A percentile compares a stretch with the other conserved stretches of the same genome.
Evolutionary conservation across 2,888 invertebrate genomes (phyloP).

Genomic region (Cordylochernes scorpioides): DNA sequence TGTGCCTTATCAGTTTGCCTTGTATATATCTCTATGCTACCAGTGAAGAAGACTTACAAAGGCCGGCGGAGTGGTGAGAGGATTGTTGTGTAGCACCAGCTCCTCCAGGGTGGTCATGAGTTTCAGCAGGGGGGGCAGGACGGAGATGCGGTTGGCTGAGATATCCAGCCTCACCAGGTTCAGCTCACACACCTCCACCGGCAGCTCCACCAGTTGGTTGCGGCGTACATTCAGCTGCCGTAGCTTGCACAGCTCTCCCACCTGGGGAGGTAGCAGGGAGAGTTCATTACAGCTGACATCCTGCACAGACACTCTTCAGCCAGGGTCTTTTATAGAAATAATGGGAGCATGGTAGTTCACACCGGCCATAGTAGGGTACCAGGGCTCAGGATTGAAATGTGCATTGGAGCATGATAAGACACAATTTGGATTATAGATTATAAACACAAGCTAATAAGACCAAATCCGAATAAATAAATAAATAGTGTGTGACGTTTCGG

Average conservation of each 20-base stretch:
- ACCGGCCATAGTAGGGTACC: no score
- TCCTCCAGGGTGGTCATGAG: constrained; percentile 58
- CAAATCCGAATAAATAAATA: no score
- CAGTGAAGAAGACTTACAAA: constrained; percentile 38
- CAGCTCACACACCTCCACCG: constrained; percentile 63
- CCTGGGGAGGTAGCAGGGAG: constrained; percentile 54
- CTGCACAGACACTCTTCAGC: constrained; percentile 18
- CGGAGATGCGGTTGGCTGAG: constrained; percentile 64
- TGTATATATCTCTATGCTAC: no score
- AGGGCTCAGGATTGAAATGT: no score
- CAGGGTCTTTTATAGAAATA: no score
- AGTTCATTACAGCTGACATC: constrained; percentile 80
- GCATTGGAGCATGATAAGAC: no score
- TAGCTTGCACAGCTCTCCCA: constrained; percentile 52
- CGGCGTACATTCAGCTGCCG: constrained; percentile 53
- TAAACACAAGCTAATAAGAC: no score
- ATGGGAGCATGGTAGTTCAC: no score
- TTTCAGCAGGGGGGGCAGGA: constrained; percentile 58
- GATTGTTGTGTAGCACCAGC: constrained; percentile 59
- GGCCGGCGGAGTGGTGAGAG: constrained; percentile 67
- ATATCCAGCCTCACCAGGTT: constrained; percentile 58
- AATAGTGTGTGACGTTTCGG: no score
- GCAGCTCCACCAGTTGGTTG: constrained; percentile 61
- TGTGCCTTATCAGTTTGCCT: no score
- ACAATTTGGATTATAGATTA: no score